Base-by-base conservation (phyloP, 2,797 vertebrate genomes). In the Pyrocephalus nanus region DNA sequence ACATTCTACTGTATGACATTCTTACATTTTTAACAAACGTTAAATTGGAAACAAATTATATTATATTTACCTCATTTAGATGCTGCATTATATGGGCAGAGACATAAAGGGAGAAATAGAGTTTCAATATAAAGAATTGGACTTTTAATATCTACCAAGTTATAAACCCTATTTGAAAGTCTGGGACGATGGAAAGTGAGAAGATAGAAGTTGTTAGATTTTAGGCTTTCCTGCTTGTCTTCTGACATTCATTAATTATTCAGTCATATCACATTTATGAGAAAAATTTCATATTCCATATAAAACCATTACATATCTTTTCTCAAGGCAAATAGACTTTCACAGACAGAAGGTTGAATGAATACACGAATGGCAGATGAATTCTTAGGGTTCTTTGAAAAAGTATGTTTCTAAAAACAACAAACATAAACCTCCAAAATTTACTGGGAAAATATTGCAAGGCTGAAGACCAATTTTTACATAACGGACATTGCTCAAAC, bases 171-270 rank as follows among this genome's bases (percentile, higher is more conserved):
- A 51, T 86, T 82, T 92, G 60, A 92, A 93, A 92, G 67, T 73
- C 57, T 90, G 83, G 91, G 53, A 70, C 36, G 34, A 79, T 29
- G 21, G 50, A 79, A 92, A 93, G 64, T 61, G 60, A 87, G 45
- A 90, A 40, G 47, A 69, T 30, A 87, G 71, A 92, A 79, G 25
- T 64, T 92, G 70, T 91, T 93, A 89, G 64, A 85, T 6, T 95
- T 96, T 57, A 93, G 86, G 84, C 45, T 95, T 93, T 90, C 67
- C 73, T 89, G 74, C 67, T 90, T 89, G 53, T 92, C 93, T 93
- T 90, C 53, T 92, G 64, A 74, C 64, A 76, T 92, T 92, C 92
- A 90, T 95, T 96, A 95, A 93, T 96, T 94, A 92, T 95, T 87
- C 94, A 92, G 79, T 87, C 78, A 89, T 93, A 92, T 82, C 86